Conservation (phyloP, 2,888 invertebrate species). For the Sericinus montela region DNA sequence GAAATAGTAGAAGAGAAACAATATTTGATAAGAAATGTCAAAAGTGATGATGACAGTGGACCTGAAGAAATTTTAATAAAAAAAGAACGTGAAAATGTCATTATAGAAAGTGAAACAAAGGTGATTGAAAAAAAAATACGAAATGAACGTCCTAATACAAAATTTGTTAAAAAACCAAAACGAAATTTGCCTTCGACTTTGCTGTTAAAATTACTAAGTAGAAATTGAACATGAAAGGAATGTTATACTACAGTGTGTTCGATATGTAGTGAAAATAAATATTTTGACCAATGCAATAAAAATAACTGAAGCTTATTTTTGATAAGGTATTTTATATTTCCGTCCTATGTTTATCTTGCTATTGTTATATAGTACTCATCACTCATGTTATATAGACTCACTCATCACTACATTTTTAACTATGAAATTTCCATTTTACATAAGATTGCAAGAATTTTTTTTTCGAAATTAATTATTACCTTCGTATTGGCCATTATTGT, state of each 20-base stretch:
- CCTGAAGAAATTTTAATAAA: conserved; percentile 69
- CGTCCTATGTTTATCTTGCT: too few species aligned
- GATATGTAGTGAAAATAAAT: conserved; percentile 88
- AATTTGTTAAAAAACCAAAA: conserved; percentile 24
- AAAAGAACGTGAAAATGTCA: conserved; percentile 31
- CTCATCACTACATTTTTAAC: too few species aligned
- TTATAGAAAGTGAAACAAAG: conserved; percentile 24
- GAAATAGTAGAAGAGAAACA: background rate
- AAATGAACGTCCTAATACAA: conserved; percentile 23
- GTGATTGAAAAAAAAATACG: conserved; percentile 25
- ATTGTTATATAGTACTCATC: too few species aligned
- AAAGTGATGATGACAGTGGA: conserved; percentile 60
- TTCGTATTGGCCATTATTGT: too few species aligned
- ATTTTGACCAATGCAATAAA: conserved; percentile 73
- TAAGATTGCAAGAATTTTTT: too few species aligned
- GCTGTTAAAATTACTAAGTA: conserved; percentile 84
- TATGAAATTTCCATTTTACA: too few species aligned
- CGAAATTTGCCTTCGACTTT: conserved; percentile 75
- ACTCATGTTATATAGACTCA: too few species aligned
- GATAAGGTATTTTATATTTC: too few species aligned
- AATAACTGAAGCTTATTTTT: background rate
- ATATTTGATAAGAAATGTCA: conserved; percentile 5
- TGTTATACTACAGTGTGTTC: conserved; percentile 91
- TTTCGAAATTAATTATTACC: too few species aligned
- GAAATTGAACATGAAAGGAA: conserved; percentile 94